Evolutionary conservation across 2,888 invertebrate species (phyloP).

Genomic region (Temnothorax ravouxi): DNA sequence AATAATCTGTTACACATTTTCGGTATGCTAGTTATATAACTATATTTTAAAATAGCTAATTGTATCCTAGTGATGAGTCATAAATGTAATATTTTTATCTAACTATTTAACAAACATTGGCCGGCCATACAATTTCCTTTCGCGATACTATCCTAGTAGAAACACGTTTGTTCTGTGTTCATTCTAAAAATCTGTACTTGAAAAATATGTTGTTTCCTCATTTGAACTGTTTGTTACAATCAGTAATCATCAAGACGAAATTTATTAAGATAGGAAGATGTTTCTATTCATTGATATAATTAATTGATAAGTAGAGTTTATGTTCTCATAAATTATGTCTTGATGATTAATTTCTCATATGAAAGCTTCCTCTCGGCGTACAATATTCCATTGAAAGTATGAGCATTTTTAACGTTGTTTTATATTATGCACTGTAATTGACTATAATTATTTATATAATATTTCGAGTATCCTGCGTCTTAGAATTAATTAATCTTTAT

Average conservation of each 20-base stretch:
- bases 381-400: slow-evolving; percentile 26
- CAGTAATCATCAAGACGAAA: slow-evolving; percentile 30
- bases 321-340: slow-evolving; percentile 36
- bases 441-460: slow-evolving; percentile 44
- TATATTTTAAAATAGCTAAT: slow-evolving; percentile 35
- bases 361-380: slow-evolving; percentile 3
- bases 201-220: slow-evolving; percentile 44
- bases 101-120: slow-evolving; percentile 37
- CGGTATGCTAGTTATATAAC: slow-evolving; percentile 3
- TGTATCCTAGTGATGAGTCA: slow-evolving; percentile 11
- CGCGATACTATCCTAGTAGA: slow-evolving; percentile 18
- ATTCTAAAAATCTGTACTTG: slow-evolving; percentile 44
- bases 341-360: slow-evolving; percentile 31
- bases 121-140: slow-evolving; percentile 23
- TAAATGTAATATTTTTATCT: slow-evolving; percentile 13
- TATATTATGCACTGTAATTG: slow-evolving; percentile 39
- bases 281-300: slow-evolving; percentile 24
- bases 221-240: slow-evolving; percentile 34
- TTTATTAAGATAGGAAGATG: slow-evolving; percentile 19
- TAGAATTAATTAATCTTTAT: slow-evolving; percentile 34
- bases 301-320: slow-evolving; percentile 19
- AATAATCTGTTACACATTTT: slow-evolving; percentile 26
- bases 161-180: slow-evolving; percentile 7
- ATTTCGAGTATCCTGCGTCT: slow-evolving; percentile 20
- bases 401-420: slow-evolving; percentile 32